phyloP scores from a whole-genome alignment of 1,140 invertebrate species.

The Drosophila insularis region DNA sequence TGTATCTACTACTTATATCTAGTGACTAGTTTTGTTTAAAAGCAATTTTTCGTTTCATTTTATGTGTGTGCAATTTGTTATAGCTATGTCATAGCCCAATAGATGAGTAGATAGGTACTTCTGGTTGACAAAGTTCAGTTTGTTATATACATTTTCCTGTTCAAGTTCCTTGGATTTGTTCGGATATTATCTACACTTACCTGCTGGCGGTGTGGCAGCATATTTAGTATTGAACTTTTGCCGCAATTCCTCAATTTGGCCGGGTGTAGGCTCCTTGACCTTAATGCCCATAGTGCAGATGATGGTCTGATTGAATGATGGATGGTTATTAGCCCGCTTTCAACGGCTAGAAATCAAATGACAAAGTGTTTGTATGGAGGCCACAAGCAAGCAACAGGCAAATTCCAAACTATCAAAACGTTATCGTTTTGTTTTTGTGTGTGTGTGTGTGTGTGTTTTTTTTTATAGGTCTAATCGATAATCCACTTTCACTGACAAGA shows the following conservation, averaged over 20 bases:
- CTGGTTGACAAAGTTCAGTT: conserved; percentile 1
- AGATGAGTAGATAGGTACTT: background rate
- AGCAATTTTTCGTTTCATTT: background rate
- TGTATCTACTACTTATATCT: background rate
- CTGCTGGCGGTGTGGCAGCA: conserved; percentile 80
- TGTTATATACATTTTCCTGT: background rate
- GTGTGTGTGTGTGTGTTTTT: no score
- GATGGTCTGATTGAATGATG: background rate
- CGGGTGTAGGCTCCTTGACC: conserved; percentile 68
- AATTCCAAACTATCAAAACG: conserved; percentile 3
- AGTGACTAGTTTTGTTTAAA: background rate
- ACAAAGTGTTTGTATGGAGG: background rate
- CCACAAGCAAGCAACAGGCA: conserved; percentile 1
- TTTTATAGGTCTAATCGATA: conserved; percentile 50
- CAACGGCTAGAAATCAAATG: conserved; percentile 26
- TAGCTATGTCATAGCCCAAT: background rate
- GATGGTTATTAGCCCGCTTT: conserved; percentile 7
- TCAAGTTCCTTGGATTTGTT: no score
- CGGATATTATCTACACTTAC: conserved; percentile 33
- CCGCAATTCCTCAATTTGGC: conserved; percentile 83
- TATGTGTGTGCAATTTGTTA: background rate
- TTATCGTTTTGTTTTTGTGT: background rate
- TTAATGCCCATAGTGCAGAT: conserved; percentile 52
- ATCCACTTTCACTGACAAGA: conserved; percentile 57
- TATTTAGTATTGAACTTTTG: conserved; percentile 84